A percentile compares a stretch with the other conserved stretches of the same genome.
Evolutionary conservation across 2,113 vertebrate species (phyloP).

Genomic region (Cheilinus undulatus): DNA sequence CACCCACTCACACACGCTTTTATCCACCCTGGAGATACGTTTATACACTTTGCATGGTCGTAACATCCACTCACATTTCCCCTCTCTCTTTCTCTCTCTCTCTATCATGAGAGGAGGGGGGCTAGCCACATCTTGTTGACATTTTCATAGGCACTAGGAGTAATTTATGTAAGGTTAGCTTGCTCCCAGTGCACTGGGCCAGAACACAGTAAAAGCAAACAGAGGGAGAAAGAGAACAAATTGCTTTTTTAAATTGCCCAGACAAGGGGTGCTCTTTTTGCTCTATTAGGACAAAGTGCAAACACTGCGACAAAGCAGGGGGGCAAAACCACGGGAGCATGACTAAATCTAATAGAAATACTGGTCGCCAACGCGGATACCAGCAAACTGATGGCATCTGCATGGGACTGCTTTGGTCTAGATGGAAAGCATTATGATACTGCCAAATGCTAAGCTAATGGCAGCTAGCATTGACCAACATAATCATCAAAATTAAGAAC

Average conservation of each 20-base stretch:
- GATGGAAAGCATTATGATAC: conserved; percentile 10
- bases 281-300: conserved; percentile 81
- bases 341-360: conserved; percentile 73
- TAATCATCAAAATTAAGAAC: not conserved
- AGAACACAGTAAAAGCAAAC: conserved; percentile 80
- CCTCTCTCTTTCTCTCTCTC: conserved; percentile 15
- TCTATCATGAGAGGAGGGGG: conserved; percentile 38
- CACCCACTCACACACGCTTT: not conserved
- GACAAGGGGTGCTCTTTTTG: conserved; percentile 74
- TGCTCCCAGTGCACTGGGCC: conserved; percentile 71
- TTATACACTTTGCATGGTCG: not conserved
- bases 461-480: not conserved
- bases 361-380: conserved; percentile 41
- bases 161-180: conserved; percentile 80
- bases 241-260: conserved; percentile 83
- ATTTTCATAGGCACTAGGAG: conserved; percentile 76
- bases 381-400: conserved; percentile 28
- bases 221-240: conserved; percentile 79
- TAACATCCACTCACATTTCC: conserved; percentile 1
- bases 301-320: conserved; percentile 65
- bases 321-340: conserved; percentile 48
- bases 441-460: conserved; percentile 6
- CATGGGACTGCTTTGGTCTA: conserved; percentile 16
- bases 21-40: not conserved
- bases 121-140: conserved; percentile 74